phyloP scores from a whole-genome alignment of 92 coral and sea anemone species.

The Bergia sp. region DNA sequence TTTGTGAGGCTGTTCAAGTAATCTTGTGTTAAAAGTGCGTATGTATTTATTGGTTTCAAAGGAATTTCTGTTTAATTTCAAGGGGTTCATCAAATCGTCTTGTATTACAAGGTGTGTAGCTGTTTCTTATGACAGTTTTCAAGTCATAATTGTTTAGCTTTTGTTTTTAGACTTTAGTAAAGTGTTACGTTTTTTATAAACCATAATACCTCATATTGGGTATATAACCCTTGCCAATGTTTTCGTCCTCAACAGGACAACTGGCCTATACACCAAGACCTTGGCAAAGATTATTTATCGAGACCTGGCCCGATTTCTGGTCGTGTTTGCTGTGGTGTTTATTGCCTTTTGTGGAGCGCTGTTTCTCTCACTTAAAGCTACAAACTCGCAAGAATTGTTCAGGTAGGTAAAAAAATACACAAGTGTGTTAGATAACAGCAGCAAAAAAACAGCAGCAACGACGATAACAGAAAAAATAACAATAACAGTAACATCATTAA shows the following conservation, averaged over 20 bases:
- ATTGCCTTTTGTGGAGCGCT: no score
- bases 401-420: slow-evolving; percentile 3
- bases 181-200: not conserved
- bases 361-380: no score
- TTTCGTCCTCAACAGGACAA: slow-evolving; percentile 54
- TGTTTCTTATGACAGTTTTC: not conserved
- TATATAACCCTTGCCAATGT: no score
- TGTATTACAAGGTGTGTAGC: not conserved
- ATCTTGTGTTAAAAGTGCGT: no score
- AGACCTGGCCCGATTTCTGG: slow-evolving; percentile 57
- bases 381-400: slow-evolving; percentile 57
- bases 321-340: slow-evolving; percentile 72
- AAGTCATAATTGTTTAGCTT: no score
- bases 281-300: slow-evolving; percentile 54
- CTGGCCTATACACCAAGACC: slow-evolving; percentile 87
- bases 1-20: no score
- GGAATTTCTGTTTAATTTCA: no score
- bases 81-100: no score
- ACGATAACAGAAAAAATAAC: not conserved
- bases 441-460: not conserved
- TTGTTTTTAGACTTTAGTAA: not conserved
- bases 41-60: no score
- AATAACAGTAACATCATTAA: not conserved
- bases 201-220: no score
- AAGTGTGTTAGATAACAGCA: not conserved